Evolutionary conservation across 1,140 invertebrate species (phyloP).

Genomic region (Papilio polyxenes): DNA sequence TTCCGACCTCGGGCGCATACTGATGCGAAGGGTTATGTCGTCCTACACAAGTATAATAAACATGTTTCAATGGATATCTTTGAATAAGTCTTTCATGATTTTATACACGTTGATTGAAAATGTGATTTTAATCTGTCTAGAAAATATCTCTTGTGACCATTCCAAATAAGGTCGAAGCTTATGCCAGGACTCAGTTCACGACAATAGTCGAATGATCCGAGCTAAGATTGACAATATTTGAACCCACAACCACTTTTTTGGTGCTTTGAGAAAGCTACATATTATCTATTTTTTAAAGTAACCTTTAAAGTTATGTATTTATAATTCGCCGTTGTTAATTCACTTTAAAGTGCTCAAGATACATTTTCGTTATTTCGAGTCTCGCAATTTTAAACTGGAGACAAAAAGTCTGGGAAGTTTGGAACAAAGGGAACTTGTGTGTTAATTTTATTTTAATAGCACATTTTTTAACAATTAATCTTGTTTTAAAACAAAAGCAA

Average conservation of each 20-base stretch:
- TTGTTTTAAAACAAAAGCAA: neutral
- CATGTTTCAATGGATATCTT: neutral
- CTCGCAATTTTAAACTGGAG: neutral
- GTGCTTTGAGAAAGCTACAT: neutral
- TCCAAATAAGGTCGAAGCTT: no score
- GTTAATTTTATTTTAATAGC: neutral
- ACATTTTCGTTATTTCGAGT: slow-evolving; percentile 1
- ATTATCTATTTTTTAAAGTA: neutral
- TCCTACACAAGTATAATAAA: neutral
- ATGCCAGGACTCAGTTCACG: no score
- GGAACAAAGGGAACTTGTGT: neutral
- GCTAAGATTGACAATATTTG: no score
- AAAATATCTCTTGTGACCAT: neutral
- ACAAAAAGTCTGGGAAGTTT: slow-evolving; percentile 9
- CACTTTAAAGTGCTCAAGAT: neutral
- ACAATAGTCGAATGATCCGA: no score
- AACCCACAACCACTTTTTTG: no score
- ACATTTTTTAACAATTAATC: slow-evolving; percentile 14
- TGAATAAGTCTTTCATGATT: neutral
- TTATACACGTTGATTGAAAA: neutral
- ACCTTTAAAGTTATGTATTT: neutral
- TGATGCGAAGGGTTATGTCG: neutral
- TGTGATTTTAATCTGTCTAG: neutral
- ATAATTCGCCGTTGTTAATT: neutral
- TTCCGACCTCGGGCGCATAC: slow-evolving; percentile 6